Percentiles rank a stretch among this genome's conserved stretches.
Evolutionary conservation across 2,888 invertebrate genomes (phyloP).

Genomic region (Drosophila tanythrix): DNA sequence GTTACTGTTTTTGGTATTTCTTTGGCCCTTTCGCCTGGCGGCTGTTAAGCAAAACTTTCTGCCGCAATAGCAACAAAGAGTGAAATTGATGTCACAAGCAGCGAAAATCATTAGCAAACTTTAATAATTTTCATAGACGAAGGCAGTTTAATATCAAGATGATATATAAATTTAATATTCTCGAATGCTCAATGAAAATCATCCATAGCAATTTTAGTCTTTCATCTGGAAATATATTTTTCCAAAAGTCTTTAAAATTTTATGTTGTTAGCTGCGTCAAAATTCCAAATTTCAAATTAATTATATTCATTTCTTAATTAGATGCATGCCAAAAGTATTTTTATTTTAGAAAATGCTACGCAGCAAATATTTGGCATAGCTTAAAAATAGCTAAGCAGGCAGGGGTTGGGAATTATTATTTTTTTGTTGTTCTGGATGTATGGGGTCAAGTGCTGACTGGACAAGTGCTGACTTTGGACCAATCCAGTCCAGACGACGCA

Average conservation of each 20-base stretch:
- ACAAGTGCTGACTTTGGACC: constrained; percentile 8
- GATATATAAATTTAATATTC: background rate
- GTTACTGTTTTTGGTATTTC: constrained; percentile 5
- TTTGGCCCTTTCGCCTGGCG: constrained; percentile 9
- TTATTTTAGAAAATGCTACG: constrained; percentile 13
- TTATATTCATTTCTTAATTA: background rate
- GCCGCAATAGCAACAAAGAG: constrained; percentile 10
- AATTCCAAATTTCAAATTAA: background rate
- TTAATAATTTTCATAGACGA: background rate
- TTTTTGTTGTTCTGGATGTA: constrained; percentile 9
- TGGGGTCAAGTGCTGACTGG: constrained; percentile 38
- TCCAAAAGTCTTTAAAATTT: background rate
- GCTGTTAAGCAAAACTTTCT: constrained; percentile 8
- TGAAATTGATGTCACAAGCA: constrained; percentile 28
- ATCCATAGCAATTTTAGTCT: background rate
- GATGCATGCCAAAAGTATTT: constrained; percentile 4
- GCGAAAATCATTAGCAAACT: constrained; percentile 36
- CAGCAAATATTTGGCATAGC: constrained; percentile 18
- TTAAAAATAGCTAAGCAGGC: constrained; percentile 52
- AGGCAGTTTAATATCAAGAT: background rate
- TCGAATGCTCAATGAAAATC: background rate
- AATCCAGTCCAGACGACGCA: constrained; percentile 27
- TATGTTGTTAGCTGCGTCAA: background rate
- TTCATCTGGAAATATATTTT: background rate
- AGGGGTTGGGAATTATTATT: constrained; percentile 8